Conservation (phyloP, 2,888 invertebrate species). For the Rhagonycha fulva region DNA sequence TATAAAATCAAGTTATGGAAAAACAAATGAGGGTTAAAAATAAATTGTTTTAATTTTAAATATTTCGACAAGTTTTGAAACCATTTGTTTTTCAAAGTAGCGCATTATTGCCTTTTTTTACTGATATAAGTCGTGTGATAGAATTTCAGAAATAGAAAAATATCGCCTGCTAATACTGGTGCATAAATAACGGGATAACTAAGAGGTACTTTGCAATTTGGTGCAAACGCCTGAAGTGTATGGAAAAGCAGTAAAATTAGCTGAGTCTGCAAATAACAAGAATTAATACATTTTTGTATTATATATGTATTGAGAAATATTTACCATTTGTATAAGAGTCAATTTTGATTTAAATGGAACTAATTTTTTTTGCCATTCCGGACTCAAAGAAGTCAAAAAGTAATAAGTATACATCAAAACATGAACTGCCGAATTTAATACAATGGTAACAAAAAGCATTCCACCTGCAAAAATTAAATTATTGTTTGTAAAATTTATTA, state of each 20-base stretch:
- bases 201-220: background rate
- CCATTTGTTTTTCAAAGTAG: no score
- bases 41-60: no score
- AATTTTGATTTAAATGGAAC: constrained; percentile 63
- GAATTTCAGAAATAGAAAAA: background rate
- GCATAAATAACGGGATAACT: background rate
- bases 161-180: background rate
- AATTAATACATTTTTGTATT: background rate
- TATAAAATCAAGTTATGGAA: no score
- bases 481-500: background rate
- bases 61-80: no score
- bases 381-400: constrained; percentile 66
- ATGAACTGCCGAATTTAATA: constrained; percentile 71
- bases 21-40: no score
- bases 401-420: constrained; percentile 81
- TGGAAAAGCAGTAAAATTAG: background rate
- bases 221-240: background rate
- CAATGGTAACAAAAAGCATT: constrained; percentile 65
- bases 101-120: background rate
- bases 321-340: constrained; percentile 68
- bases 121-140: background rate
- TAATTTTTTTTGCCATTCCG: constrained; percentile 59
- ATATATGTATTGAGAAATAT: background rate
- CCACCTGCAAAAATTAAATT: constrained; percentile 60
- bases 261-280: background rate